Base-by-base conservation (phyloP, 2,888 invertebrate species). In the Caenorhabditis angaria region DNA sequence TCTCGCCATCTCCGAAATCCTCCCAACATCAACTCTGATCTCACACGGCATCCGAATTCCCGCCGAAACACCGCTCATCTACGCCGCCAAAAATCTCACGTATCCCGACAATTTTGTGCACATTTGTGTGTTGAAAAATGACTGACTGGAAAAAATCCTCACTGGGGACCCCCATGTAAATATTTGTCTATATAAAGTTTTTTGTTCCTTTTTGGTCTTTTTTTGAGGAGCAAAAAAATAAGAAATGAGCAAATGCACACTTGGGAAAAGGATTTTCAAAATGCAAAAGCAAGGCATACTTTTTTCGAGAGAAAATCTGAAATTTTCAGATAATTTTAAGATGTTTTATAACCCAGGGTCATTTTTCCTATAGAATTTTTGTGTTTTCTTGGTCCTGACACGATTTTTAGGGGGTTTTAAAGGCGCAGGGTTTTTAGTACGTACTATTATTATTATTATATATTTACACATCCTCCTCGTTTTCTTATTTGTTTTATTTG, bases 101-200 rank as follows among this genome's bases (percentile, higher is more conserved):
- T 96, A 97, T 89, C 96, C 97, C 0, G 99, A 99, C 89, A 99
- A 99, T 90, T 99, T 99, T 89, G 90, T 99, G 76, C 97, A 99
- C 69, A 12, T 70, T 48, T 29, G 41, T 14, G n/a, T n/a, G n/a
- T n/a, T n/a, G n/a, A n/a, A n/a, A n/a, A n/a, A n/a, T n/a, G n/a
- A n/a, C n/a, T n/a, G n/a, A n/a, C n/a, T n/a, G n/a, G n/a, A 5
- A 41, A 10, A 41, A 41, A 32, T 32, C 32, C 32, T 10, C 41
- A n/a, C n/a, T n/a, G n/a, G n/a, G n/a, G n/a, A n/a, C 41, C 5
- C 14, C 18, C 41, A 41, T 41, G 41, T 41, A 41, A 41, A 41
- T 41, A 41, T 3, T 12, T 41, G 41, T 41, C 41, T 18, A 41
- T 41, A 41, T 6, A 41, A 41, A 6, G 18, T 32, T 32, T 32